A percentile compares a stretch with the other conserved stretches of the same genome.
Conservation (phyloP, 1,140 invertebrate species). For the Frieseomelitta varia region DNA sequence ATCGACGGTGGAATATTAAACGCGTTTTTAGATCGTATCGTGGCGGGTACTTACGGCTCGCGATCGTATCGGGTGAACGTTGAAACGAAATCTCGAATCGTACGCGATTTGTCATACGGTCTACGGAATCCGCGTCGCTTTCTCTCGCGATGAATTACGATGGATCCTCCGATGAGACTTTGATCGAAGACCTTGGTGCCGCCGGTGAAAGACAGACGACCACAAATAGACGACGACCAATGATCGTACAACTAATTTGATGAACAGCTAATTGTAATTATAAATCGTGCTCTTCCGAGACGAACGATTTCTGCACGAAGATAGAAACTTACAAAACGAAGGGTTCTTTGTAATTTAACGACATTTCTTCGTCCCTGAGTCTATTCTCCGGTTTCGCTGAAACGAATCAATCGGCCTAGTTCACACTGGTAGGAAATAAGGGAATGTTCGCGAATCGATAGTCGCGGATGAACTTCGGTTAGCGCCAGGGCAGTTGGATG, state of each 20-base stretch:
- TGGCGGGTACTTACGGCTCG: not conserved
- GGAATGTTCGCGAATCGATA: not conserved
- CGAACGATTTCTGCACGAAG: not conserved
- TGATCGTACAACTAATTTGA: not conserved
- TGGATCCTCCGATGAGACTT: not conserved
- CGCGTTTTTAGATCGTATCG: not conserved
- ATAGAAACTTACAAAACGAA: too few species aligned
- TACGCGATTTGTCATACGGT: conserved; percentile 10
- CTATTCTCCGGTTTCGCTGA: too few species aligned
- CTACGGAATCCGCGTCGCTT: conserved; percentile 4
- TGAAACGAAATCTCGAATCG: conserved; percentile 1
- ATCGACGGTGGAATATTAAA: not conserved
- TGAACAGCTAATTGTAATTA: not conserved
- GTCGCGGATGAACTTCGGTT: conserved; percentile 1
- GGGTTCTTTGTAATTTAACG: not conserved
- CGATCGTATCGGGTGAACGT: not conserved
- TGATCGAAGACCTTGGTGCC: conserved; percentile 7
- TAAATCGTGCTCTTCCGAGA: not conserved
- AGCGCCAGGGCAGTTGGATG: conserved; percentile 9
- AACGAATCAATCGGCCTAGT: not conserved
- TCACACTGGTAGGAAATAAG: not conserved
- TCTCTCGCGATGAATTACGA: conserved; percentile 24
- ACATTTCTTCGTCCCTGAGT: not conserved
- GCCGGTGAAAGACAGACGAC: conserved; percentile 8
- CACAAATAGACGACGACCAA: conserved; percentile 1